Base-by-base conservation (phyloP, 2,797 vertebrate species). In the Simalia tracyae region DNA sequence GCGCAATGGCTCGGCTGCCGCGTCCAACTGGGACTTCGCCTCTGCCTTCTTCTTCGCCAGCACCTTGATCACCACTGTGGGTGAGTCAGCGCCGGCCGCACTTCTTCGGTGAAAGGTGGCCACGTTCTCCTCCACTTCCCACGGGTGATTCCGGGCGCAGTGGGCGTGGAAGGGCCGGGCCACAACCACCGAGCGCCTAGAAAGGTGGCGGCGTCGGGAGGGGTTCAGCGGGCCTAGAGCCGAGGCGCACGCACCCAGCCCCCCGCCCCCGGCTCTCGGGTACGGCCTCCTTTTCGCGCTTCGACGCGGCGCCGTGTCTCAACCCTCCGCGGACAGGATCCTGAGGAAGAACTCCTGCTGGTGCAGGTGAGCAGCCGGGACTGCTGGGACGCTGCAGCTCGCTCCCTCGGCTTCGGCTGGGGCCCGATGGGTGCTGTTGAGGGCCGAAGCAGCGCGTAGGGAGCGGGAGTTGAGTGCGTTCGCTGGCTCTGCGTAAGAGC, bases 31-130 rank as follows among this genome's bases (percentile, higher is more conserved):
- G 98, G 98, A 99, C 97, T 96, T 99, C 94, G 97, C 97, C 7
- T 99, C 98, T 0, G 98, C 98, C 46, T 97, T 99, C 96, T 99
- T 99, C 97, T 99, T 99, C 95, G 97, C 98, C 95, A 98, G 98
- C 98, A 99, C 98, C 0, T 96, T 99, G 95, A 97, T 99, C 93
- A 99, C 98, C 89, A 99, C 99, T 15, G 98, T 99, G 68, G 99
- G 99, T 99, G 96, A 97, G 98, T 98, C 90, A 81, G 87, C 31
- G 56, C 81, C 5, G 1, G 4, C 90, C 2, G 2, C 19, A 19
- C 36, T 46, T 46, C 72, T 81, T 81, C 19, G 72, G 36, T n/a
- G 72, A 42, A 36, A 46, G 72, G 72, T 36, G 19, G 36, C 72
- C 72, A 3, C 7, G 17, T 76, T 81, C 19, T 24, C 8, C 72